phyloP scores from a whole-genome alignment of 2,888 invertebrate genomes.

The Ceramica pisi region DNA sequence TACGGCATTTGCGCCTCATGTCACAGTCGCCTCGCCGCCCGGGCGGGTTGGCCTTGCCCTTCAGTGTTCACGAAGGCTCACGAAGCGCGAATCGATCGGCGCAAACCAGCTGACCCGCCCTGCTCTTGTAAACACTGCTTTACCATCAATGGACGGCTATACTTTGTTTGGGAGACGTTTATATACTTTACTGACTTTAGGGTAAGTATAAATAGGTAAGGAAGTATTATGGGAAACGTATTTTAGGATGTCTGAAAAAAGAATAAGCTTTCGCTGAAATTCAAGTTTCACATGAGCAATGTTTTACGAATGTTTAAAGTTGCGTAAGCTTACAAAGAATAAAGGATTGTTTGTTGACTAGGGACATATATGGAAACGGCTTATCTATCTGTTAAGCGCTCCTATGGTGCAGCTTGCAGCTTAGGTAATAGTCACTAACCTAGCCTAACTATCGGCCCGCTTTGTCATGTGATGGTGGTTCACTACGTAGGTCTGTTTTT shows the following conservation, averaged over 20 bases:
- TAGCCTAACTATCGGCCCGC: constrained; percentile 29
- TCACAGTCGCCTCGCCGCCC: constrained; percentile 59
- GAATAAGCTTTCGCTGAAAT: not conserved
- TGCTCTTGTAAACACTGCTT: constrained; percentile 65
- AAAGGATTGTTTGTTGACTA: constrained; percentile 10
- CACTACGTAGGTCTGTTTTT: not conserved
- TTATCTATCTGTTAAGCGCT: constrained; percentile 37
- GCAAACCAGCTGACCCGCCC: constrained; percentile 75
- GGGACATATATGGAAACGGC: constrained; percentile 10
- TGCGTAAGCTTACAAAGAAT: not conserved
- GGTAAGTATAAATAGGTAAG: constrained; percentile 30
- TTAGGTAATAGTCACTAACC: constrained; percentile 36
- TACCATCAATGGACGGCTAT: constrained; percentile 60
- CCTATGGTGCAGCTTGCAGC: not conserved
- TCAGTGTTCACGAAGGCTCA: constrained; percentile 62
- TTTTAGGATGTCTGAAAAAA: constrained; percentile 10
- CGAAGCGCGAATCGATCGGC: constrained; percentile 82
- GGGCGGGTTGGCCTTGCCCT: constrained; percentile 84
- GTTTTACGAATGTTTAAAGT: not conserved
- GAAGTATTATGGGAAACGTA: constrained; percentile 1
- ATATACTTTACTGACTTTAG: constrained; percentile 35
- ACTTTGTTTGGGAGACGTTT: constrained; percentile 58
- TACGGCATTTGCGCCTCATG: constrained; percentile 66
- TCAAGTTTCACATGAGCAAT: constrained; percentile 1
- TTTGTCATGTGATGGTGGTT: constrained; percentile 19